Base-by-base conservation (phyloP, 37 sponge, comb jelly and placozoan genomes). In the Ephydatia muelleri region DNA sequence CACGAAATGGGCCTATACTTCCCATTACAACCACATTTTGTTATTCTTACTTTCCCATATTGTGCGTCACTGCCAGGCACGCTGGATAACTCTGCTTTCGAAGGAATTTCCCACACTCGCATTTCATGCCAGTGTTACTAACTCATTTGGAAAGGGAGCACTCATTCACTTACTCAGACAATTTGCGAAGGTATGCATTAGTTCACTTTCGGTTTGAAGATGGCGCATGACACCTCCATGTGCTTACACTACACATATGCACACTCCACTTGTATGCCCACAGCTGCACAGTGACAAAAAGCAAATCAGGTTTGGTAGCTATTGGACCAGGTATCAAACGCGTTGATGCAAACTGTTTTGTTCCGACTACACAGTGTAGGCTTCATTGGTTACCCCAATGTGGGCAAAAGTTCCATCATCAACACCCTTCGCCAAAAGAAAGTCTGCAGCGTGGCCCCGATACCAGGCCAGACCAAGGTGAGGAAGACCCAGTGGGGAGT, bases 341-440 rank as follows among this genome's bases (percentile, higher is more conserved):
- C 31, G 75, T 3, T 34, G 23, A 16, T 67, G 16, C 37, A 29
- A 29, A 71, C 27, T n/a, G 38, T 80, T 34, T 48, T n/a, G 31
- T 3, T 36, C 29, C 36, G 38, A 5, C 35, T 38, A 4, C 78
- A 32, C 49, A 99, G 99, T 88, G 96, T 99, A 78, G 99, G 99
- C 8, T 99, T 99, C 73, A 95, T 99, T 83, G 99, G 99, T 19
- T 99, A 99, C 73, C 99, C 97, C 23, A 99, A 99, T 67, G 94
- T 93, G 1, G 99, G 99, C 38, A 99, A 99, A 86, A 99, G 99
- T 67, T 96, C 99, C 16, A 84, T 99, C 38, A 99, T 99, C 35
- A 99, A 99, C 78, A 95, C 99, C 12, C 93, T 99, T 2, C 49
- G 94, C 36, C 79, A 84, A 34, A 96, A 96, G 83, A 94, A 97